These are phyloP conservation scores for Heterodera filipjevi DNA, from an alignment of 2,888 invertebrate genomes.

Conservation along the genomic window DNA sequence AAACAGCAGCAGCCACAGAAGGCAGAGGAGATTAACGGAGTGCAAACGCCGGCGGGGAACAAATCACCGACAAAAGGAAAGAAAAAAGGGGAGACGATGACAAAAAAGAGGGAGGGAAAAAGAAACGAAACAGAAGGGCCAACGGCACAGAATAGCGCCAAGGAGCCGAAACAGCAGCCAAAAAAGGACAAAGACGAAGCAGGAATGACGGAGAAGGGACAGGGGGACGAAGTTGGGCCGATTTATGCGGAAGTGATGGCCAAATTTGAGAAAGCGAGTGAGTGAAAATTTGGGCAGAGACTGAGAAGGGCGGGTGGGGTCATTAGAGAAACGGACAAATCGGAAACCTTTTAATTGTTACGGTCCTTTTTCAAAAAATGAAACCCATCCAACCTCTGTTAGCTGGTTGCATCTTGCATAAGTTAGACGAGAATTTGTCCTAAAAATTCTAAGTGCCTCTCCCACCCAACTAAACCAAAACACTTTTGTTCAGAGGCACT, in stretches of 20 bases:
- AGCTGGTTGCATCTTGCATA: no score
- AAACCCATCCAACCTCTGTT: not conserved
- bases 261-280: constrained; percentile 34
- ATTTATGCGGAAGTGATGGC: constrained; percentile 19
- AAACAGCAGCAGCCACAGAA: not conserved
- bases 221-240: constrained; percentile 3
- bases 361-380: not conserved
- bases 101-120: not conserved
- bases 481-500: constrained; percentile 26
- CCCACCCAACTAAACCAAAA: no score
- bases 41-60: not conserved
- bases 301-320: no score
- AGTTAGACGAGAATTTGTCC: no score
- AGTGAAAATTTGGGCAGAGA: constrained; percentile 23
- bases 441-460: no score
- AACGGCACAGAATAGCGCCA: not conserved
- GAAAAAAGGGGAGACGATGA: constrained; percentile 4
- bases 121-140: not conserved
- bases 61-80: constrained; percentile 22
- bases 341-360: no score
- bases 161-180: not conserved
- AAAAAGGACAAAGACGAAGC: not conserved
- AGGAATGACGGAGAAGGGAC: not conserved
- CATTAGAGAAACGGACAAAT: no score
- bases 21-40: not conserved